Conservation (phyloP, 2,797 vertebrate species). For the Cryptoprocta ferox region DNA sequence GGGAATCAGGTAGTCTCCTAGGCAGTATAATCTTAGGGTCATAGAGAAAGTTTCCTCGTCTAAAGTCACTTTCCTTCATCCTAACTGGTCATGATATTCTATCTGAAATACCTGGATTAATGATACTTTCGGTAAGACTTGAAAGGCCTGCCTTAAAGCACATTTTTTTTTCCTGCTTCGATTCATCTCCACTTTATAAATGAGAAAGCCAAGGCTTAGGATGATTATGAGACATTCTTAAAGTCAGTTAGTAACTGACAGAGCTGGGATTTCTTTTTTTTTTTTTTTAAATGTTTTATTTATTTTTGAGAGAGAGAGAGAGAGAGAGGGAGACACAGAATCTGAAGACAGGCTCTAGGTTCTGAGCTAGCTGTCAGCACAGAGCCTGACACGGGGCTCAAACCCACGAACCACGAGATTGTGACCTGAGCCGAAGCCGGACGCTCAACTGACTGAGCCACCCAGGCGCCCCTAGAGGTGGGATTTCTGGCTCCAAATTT, state of each 20-base stretch:
- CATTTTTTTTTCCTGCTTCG: not conserved
- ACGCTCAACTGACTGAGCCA: too few species aligned
- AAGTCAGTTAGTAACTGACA: not conserved
- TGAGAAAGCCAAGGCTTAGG: not conserved
- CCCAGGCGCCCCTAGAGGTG: too few species aligned
- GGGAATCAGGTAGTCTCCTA: not conserved
- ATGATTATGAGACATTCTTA: not conserved
- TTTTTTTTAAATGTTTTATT: too few species aligned
- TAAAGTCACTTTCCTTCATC: not conserved
- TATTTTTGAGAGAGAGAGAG: too few species aligned
- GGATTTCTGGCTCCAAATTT: not conserved
- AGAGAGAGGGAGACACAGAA: too few species aligned
- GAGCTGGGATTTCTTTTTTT: constrained; percentile 30
- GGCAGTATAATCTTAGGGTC: not conserved
- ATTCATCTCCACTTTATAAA: not conserved
- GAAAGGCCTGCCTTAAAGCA: not conserved
- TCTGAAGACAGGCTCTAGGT: too few species aligned
- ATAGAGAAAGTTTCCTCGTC: not conserved
- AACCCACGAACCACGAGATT: too few species aligned
- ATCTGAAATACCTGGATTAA: not conserved
- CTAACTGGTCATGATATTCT: not conserved
- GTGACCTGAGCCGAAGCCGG: too few species aligned
- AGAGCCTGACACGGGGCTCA: too few species aligned
- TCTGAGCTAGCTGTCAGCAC: too few species aligned
- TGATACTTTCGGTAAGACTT: not conserved